Base-by-base conservation (phyloP, 2,797 vertebrate species). In the Geotria australis region DNA sequence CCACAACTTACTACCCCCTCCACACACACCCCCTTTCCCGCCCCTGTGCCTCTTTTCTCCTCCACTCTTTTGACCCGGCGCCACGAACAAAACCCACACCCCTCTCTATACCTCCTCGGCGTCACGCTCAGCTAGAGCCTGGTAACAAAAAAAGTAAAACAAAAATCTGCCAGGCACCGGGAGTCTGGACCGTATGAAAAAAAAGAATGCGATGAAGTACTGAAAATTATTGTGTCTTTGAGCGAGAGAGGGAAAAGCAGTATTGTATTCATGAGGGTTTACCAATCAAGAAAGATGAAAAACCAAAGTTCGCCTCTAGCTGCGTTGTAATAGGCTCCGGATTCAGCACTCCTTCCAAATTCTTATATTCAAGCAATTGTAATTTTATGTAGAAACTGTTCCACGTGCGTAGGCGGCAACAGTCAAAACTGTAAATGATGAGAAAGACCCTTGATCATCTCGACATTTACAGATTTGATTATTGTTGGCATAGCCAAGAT, bases 1-100 rank as follows among this genome's bases (percentile, higher is more conserved):
- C 67, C 67, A 68, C 70, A 69, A 70, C 68, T 68, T 69, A n/a
- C n/a, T n/a, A n/a, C 70, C 63, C 69, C 68, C 68, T 68, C 69
- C 66, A 68, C 59, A 8, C 47, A 60, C 61, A 61, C 60, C 65
- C 24, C 24, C 24, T 38, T 24, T 38, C 24, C 24, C 24, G 15
- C 15, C 15, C 3, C 15, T 38, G 24, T 24, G 24, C 38, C 24
- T 38, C 24, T 38, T 38, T 68, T 66, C 66, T 64, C 68, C 67
- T 67, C 64, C 61, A 63, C 70, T 68, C 69, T 70, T 65, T 38
- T 38, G 24, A 65, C 65, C 61, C 65, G 63, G 65, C 60, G 11
- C 49, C 49, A n/a, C 11, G 53, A 53, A 11, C 14, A 14, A 53
- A 53, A 14, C 12, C 3, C 14, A 12, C 14, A 11, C 49, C 49